Base-by-base conservation (phyloP, 2,797 vertebrate genomes). In the Scarus forsteni region DNA sequence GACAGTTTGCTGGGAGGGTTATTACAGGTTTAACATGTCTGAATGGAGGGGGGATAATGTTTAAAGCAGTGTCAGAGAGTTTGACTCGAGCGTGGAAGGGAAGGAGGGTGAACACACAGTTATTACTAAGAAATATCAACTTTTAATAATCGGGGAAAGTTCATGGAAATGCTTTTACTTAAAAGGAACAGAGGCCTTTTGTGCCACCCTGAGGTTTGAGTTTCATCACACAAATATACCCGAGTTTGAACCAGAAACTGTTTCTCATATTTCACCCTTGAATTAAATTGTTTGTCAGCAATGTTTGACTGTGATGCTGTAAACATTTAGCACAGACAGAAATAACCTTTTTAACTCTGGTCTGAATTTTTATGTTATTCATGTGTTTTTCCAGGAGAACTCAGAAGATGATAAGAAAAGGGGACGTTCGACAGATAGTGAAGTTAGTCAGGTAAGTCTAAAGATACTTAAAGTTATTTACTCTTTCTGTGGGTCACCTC, bases 321-420 rank as follows among this genome's bases (percentile, higher is more conserved):
- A 27, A 27, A 27, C 27, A 2, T 27, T 27, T 4, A 27, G 27
- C 27, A 27, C 27, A 27, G 27, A 27, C 27, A 27, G 27, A 27
- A 27, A 27, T 27, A 4, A 27, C 27, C 27, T 27, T 27, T 27
- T 27, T 27, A 15, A 1, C 8, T 52, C 5, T 35, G 12, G 10
- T 19, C 3, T 13, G 3, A 14, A 34, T 1, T 7, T 11, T 35
- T 27, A 12, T 9, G 3, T 51, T 7, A 19, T 53, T 14, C 8
- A 14, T 53, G 19, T 35, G 8, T n/a, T 40, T 51, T 58, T 45
- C 18, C 71, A 96, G 94, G 95, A 97, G 87, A 97, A 96, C 87
- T 97, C 94, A 0, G 96, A 97, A 80, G 96, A 97, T 6, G 96
- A 97, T 70, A 97, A 96, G 91, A 96, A 96, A 88, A 88, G 96